Evolutionary conservation across 2,797 vertebrate species (phyloP).

Genomic region (Catharus ustulatus): DNA sequence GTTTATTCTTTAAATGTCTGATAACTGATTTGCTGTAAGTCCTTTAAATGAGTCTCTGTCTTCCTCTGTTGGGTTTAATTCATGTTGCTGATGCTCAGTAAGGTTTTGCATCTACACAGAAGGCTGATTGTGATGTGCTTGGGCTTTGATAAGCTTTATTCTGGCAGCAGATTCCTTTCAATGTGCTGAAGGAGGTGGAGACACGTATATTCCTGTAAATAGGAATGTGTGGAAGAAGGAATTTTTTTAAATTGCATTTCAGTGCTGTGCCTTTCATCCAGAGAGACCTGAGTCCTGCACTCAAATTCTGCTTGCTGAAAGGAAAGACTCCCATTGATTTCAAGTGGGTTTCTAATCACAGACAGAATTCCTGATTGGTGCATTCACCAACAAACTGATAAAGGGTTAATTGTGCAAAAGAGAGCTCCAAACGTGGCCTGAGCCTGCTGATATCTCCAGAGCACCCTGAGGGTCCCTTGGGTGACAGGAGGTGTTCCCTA

Average conservation of each 20-base stretch:
- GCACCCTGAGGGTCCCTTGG: neutral
- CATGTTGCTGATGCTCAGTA: slow-evolving; percentile 46
- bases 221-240: slow-evolving; percentile 24
- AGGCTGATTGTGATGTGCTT: slow-evolving; percentile 34
- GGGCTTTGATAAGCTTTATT: slow-evolving; percentile 67
- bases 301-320: neutral
- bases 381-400: neutral
- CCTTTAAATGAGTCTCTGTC: slow-evolving; percentile 72
- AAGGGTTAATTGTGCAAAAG: neutral
- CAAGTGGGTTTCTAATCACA: neutral
- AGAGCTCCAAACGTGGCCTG: neutral
- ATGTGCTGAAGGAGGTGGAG: slow-evolving; percentile 25
- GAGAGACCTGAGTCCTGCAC: neutral
- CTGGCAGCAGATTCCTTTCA: slow-evolving; percentile 39
- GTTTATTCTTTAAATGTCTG: slow-evolving; percentile 73
- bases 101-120: slow-evolving; percentile 23
- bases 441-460: neutral
- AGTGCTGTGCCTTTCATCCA: slow-evolving; percentile 50
- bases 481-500: neutral
- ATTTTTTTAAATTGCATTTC: slow-evolving; percentile 23
- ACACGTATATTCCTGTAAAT: slow-evolving; percentile 54
- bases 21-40: slow-evolving; percentile 73
- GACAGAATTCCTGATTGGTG: neutral
- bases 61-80: slow-evolving; percentile 69
- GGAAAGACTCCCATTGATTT: neutral